Conservation (phyloP, 2,797 vertebrate genomes). For the Chromobotia macracanthus region DNA sequence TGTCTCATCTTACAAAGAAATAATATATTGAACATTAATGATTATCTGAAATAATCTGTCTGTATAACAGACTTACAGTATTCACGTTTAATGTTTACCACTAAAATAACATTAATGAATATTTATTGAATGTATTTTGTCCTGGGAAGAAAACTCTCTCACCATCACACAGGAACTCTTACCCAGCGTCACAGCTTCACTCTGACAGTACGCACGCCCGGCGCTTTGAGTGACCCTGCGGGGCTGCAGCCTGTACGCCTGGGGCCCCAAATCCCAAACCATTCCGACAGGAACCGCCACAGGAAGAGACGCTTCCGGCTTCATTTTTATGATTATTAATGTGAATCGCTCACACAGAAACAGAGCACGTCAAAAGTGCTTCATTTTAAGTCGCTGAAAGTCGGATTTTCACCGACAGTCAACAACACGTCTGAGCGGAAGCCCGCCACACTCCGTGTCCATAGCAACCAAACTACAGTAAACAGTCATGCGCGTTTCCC, state of each 20-base stretch:
- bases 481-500: slow-evolving; percentile 47
- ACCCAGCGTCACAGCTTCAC: slow-evolving; percentile 33
- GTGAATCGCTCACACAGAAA: too few relatives aligned
- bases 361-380: too few relatives aligned
- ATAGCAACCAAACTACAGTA: slow-evolving; percentile 47
- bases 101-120: not conserved
- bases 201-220: slow-evolving; percentile 37
- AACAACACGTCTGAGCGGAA: not conserved
- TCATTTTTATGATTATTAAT: slow-evolving; percentile 38
- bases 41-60: not conserved
- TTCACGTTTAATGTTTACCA: not conserved
- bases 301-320: slow-evolving; percentile 32
- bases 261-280: slow-evolving; percentile 67
- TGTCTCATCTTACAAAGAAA: slow-evolving; percentile 30
- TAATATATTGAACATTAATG: not conserved
- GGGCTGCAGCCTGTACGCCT: slow-evolving; percentile 69
- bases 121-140: not conserved
- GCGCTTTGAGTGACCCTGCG: slow-evolving; percentile 66
- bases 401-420: not conserved
- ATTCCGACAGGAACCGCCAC: slow-evolving; percentile 63
- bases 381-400: not conserved
- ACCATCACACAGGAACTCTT: not conserved
- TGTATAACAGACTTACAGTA: too few relatives aligned
- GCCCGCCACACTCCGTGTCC: slow-evolving; percentile 41
- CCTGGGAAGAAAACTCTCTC: too few relatives aligned